Evolutionary conservation across 2,797 vertebrate genomes (phyloP), one percentile per base, ranked within the genome.

Genomic region (Spizella passerina): DNA sequence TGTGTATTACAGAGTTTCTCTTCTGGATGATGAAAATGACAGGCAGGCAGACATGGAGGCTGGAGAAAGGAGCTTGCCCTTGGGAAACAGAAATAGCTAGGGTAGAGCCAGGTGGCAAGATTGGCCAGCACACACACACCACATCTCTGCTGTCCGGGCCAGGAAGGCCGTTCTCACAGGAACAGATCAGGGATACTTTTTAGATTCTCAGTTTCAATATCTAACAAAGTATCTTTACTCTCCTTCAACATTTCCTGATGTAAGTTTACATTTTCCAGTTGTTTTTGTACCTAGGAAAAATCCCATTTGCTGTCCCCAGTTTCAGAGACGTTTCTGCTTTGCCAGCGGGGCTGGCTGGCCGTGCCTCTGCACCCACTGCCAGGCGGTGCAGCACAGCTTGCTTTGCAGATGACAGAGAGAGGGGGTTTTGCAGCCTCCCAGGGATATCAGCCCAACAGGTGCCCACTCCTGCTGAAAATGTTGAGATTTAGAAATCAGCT

Each of bases 341-440:
- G 47, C 36, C 44, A 39, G 24, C 6, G 0, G 0, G 14, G 13
- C 7, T 24, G 19, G 14, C 44, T 41, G 46, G 21, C 8, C 60
- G 29, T 27, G 7, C 21, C 41, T 63, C 36, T 60, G 43, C 69
- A 38, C 38, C 32, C 16, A 13, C 38, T 69, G 43, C 43, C 38
- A 11, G 12, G n/a, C 0, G 0, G 9, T 32, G 38, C 61, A 63
- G 69, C 56, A 57, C 26, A 69, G 29, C 30, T 57, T 0, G 0
- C 12, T 75, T 30, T 46, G 24, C 17, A 38, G 21, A 23, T 34
- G 24, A 69, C 9, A 12, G 26, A 38, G 10, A 34, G 29, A 38
- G 29, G 43, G 61, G 9, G 14, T 56, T 49, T 14, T 38, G 32
- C 56, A 69, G 19, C 30, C 26, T 69, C 50, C 16, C 19, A 21